Evolutionary conservation across 2,113 vertebrate genomes (phyloP).

Genomic region (Marcusenius ussheri): DNA sequence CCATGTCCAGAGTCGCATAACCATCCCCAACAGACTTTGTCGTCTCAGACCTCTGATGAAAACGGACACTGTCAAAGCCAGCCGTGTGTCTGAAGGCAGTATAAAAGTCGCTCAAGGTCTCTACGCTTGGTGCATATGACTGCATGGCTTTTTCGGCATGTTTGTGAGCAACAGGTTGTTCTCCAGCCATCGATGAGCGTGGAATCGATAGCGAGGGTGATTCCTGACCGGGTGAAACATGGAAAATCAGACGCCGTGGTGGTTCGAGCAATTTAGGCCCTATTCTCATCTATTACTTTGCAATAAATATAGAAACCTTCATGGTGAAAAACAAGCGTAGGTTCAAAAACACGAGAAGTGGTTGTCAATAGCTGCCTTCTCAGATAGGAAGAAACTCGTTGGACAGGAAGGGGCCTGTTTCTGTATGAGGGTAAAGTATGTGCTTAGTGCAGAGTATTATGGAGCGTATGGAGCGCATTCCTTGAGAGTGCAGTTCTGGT

Average conservation of each 20-base stretch:
- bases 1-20: background rate
- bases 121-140: background rate
- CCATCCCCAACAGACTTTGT: background rate
- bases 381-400: background rate
- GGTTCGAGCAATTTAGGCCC: background rate
- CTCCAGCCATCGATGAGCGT: background rate
- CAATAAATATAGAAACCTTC: background rate
- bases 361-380: background rate
- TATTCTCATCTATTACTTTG: background rate
- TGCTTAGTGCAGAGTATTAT: background rate
- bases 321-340: background rate
- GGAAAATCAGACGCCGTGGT: background rate
- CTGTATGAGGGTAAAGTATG: background rate
- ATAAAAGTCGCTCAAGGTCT: background rate
- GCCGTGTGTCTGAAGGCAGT: background rate
- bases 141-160: constrained; percentile 9
- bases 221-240: background rate
- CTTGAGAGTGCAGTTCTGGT: background rate
- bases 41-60: background rate
- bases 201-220: background rate
- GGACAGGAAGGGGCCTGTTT: background rate
- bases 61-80: background rate
- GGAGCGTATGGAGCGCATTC: background rate
- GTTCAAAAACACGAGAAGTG: background rate
- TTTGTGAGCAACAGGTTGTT: background rate